phyloP scores from a whole-genome alignment of 2,113 vertebrate genomes.

The Nerophis ophidion region DNA sequence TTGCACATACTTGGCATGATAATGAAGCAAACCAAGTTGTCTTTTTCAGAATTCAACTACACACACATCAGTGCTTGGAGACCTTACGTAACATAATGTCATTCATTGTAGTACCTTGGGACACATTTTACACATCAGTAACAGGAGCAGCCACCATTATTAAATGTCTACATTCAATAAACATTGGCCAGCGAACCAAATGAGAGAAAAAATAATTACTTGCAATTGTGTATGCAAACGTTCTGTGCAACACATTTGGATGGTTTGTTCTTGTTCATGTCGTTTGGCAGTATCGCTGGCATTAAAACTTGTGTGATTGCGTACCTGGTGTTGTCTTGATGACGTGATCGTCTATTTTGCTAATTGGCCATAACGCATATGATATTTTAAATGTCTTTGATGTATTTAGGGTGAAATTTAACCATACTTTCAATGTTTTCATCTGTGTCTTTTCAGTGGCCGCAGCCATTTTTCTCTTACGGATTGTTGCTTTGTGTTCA shows the following conservation, averaged over 20 bases:
- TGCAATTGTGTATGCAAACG: not conserved
- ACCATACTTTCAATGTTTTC: too few species aligned
- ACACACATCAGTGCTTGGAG: not conserved
- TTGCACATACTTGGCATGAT: too few species aligned
- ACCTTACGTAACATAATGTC: not conserved
- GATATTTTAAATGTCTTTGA: not conserved
- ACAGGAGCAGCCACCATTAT: not conserved
- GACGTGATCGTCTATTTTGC: too few species aligned
- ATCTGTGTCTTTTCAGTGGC: too few species aligned
- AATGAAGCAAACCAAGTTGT: too few species aligned
- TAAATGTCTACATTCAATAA: not conserved
- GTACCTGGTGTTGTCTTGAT: too few species aligned
- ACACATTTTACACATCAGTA: constrained; percentile 4
- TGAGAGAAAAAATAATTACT: constrained; percentile 1
- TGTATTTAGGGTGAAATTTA: too few species aligned
- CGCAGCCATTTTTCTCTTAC: too few species aligned
- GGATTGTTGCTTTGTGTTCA: too few species aligned
- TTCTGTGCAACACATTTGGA: constrained; percentile 41
- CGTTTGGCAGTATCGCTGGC: constrained; percentile 34
- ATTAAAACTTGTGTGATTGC: constrained; percentile 23
- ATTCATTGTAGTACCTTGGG: not conserved
- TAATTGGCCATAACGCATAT: too few species aligned
- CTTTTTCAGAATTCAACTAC: not conserved
- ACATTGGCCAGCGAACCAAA: not conserved
- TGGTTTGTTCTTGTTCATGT: constrained; percentile 41